These are phyloP conservation scores for Oriolus oriolus DNA, from an alignment of 2,113 vertebrate genomes.

Conservation along the genomic window DNA sequence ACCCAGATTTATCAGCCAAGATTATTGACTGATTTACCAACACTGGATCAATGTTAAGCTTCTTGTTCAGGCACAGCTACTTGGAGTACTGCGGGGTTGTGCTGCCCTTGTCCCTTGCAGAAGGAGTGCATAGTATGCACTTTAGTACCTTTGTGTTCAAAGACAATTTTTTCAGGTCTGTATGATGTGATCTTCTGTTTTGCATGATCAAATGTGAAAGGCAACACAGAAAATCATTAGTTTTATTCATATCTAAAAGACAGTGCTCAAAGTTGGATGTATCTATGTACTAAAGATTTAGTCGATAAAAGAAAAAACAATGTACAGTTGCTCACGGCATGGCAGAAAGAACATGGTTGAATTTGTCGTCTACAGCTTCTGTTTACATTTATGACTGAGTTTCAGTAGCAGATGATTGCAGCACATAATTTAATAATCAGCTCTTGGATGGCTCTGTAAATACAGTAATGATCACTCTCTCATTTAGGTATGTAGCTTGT, in stretches of 20 bases:
- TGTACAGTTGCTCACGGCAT: neutral
- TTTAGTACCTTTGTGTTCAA: neutral
- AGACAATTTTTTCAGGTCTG: neutral
- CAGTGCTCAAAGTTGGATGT: neutral
- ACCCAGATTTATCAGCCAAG: neutral
- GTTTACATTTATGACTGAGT: neutral
- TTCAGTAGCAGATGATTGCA: neutral
- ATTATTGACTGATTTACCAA: neutral
- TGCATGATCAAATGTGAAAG: neutral
- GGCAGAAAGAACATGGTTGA: neutral
- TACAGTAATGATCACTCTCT: neutral
- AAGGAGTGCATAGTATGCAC: neutral
- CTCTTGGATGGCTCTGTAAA: neutral
- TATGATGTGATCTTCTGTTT: neutral
- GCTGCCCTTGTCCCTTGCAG: neutral
- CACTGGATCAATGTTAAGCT: neutral
- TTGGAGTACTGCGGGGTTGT: neutral
- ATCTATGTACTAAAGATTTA: neutral
- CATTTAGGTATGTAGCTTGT: neutral
- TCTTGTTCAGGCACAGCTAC: neutral
- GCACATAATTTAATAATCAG: neutral
- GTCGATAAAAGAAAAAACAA: neutral
- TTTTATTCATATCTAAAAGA: neutral
- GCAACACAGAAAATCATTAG: neutral
- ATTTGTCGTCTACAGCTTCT: neutral